Conservation (phyloP, 2,888 invertebrate genomes). For the Leptinotarsa juncta region DNA sequence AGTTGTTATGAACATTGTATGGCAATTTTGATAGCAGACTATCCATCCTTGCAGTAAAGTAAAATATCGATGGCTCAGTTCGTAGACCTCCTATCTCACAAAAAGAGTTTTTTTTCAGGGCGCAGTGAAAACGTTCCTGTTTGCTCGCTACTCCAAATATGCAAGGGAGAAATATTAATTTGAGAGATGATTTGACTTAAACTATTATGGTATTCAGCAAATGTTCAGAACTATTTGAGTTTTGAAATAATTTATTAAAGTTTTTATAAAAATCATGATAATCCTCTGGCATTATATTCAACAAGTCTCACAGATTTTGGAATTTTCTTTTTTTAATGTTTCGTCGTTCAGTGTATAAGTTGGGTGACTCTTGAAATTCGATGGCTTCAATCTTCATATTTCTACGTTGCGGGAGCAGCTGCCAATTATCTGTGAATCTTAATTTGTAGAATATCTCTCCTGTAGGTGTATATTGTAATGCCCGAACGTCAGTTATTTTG, state of each 20-base stretch:
- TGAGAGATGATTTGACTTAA: background rate
- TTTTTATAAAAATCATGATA: no score
- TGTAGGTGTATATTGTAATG: constrained; percentile 35
- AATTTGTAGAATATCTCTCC: constrained; percentile 40
- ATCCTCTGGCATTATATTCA: no score
- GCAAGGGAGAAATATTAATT: background rate
- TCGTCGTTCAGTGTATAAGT: constrained; percentile 18
- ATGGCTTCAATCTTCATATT: background rate
- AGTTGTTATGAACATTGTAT: no score
- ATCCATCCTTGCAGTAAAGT: no score
- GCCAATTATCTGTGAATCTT: constrained; percentile 26
- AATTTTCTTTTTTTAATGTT: constrained; percentile 28
- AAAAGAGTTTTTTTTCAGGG: constrained; percentile 3
- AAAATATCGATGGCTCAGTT: no score
- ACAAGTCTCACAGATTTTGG: no score
- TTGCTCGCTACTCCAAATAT: background rate
- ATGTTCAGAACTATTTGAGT: background rate
- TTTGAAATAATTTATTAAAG: background rate
- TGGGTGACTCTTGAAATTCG: constrained; percentile 21
- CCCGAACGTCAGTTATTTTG: constrained; percentile 37
- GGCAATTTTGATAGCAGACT: no score
- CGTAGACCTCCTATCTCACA: background rate
- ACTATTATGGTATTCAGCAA: background rate
- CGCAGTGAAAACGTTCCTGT: background rate
- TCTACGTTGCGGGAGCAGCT: constrained; percentile 19